A percentile compares a stretch with the other conserved stretches of the same genome.
These are phyloP conservation scores for Jaculus jaculus DNA, from an alignment of 2,113 vertebrate genomes.

Conservation along the genomic window DNA sequence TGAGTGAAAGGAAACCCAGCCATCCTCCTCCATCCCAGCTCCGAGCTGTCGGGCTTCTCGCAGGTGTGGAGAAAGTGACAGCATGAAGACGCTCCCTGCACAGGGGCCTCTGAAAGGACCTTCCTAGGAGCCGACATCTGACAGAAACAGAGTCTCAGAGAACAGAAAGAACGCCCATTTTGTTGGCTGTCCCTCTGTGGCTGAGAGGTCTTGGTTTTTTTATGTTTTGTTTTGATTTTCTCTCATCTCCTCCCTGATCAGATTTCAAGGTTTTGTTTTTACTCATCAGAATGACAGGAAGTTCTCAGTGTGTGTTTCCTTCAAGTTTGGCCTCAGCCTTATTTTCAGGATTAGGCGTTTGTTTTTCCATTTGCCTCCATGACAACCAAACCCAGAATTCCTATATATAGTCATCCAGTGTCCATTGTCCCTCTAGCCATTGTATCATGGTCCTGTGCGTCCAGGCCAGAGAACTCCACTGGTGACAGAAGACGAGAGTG, in stretches of 20 bases:
- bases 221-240: not conserved
- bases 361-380: conserved; percentile 75
- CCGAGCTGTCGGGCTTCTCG: not conserved
- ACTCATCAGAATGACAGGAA: conserved; percentile 79
- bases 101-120: not conserved
- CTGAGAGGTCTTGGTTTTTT: conserved; percentile 36
- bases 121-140: not conserved
- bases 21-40: not conserved
- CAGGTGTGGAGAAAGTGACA: not conserved
- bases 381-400: conserved; percentile 71
- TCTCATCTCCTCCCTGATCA: conserved; percentile 61
- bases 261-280: conserved; percentile 78
- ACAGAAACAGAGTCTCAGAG: conserved; percentile 11
- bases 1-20: not conserved
- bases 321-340: conserved; percentile 72
- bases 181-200: conserved; percentile 4
- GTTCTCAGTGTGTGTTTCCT: conserved; percentile 79
- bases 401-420: conserved; percentile 75
- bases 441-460: conserved; percentile 68
- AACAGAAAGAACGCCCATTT: not conserved
- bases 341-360: conserved; percentile 77
- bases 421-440: conserved; percentile 74
- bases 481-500: conserved; percentile 54
- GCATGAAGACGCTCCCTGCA: not conserved
- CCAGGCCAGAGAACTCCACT: conserved; percentile 62